These are phyloP conservation scores for Parazoanthus darwini DNA, from an alignment of 92 coral and sea anemone genomes.

Conservation along the genomic window DNA sequence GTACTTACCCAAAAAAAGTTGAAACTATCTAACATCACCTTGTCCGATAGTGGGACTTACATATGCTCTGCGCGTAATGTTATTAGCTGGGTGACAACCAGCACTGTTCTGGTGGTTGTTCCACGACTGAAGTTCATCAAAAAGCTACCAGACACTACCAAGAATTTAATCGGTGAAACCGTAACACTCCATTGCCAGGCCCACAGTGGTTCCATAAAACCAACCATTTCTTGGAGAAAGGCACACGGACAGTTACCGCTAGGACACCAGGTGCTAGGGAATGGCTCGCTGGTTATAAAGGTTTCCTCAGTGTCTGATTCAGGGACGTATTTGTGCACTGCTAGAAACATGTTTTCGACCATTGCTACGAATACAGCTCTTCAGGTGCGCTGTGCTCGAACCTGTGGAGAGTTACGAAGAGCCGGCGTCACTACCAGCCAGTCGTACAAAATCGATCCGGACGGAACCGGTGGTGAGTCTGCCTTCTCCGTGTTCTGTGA, in stretches of 20 bases:
- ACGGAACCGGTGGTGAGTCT: not conserved
- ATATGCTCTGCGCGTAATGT: constrained; percentile 55
- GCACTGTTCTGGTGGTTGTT: constrained; percentile 43
- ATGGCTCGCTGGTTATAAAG: constrained; percentile 51
- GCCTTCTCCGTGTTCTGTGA: constrained; percentile 31
- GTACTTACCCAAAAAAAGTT: not conserved
- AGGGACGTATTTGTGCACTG: constrained; percentile 23
- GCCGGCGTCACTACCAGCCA: not conserved
- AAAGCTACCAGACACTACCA: constrained; percentile 42
- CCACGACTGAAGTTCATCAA: constrained; percentile 46
- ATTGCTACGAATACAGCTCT: not conserved
- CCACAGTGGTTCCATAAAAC: constrained; percentile 48
- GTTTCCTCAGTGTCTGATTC: constrained; percentile 47
- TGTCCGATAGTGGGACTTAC: constrained; percentile 54
- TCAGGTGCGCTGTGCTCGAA: not conserved
- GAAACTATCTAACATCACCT: constrained; percentile 2
- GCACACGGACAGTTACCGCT: constrained; percentile 34
- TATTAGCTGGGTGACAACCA: constrained; percentile 48
- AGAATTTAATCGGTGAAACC: not conserved
- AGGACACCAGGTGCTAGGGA: constrained; percentile 33
- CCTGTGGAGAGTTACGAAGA: not conserved
- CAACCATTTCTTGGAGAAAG: constrained; percentile 52
- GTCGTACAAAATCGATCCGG: constrained; percentile 8
- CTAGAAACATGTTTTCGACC: not conserved
- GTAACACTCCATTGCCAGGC: constrained; percentile 53